Evolutionary conservation across 1,140 invertebrate species (phyloP).

Genomic region (Papilio polytes): DNA sequence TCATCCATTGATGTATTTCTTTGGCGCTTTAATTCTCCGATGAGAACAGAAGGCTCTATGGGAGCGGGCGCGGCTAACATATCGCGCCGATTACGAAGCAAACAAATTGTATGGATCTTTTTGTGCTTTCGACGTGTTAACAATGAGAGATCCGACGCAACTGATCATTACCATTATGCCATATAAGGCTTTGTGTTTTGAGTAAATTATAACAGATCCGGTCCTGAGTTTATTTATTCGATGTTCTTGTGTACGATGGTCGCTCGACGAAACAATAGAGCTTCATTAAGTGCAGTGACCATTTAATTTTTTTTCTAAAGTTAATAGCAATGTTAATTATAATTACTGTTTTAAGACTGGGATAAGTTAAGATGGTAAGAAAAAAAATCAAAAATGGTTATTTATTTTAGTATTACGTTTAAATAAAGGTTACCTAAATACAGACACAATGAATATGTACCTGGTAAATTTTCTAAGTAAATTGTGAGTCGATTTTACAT

Average conservation of each 20-base stretch:
- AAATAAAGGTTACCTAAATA: no score
- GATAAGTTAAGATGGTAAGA: neutral
- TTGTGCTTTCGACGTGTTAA: conserved; percentile 78
- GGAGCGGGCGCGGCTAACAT: conserved; percentile 49
- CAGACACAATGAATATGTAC: no score
- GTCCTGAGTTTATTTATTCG: conserved; percentile 73
- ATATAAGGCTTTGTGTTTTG: conserved; percentile 83
- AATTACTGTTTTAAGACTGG: conserved; percentile 47
- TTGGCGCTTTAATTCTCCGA: conserved; percentile 57
- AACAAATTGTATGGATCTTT: conserved; percentile 79
- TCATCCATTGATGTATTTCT: conserved; percentile 65
- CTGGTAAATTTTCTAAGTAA: conserved; percentile 52
- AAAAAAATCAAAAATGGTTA: neutral
- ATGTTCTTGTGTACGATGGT: conserved; percentile 61
- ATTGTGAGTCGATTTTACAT: conserved; percentile 41
- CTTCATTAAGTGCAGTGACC: conserved; percentile 80
- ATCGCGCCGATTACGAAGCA: conserved; percentile 73
- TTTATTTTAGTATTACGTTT: neutral
- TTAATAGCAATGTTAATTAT: conserved; percentile 52
- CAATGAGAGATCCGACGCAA: conserved; percentile 76
- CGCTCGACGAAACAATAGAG: conserved; percentile 62
- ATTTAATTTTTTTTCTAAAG: conserved; percentile 56
- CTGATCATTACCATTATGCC: conserved; percentile 82
- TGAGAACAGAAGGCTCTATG: conserved; percentile 56
- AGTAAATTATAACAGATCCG: conserved; percentile 82